These are phyloP conservation scores for Macrotrachela quadricornifera DNA, from an alignment of 1,140 invertebrate species.

Conservation along the genomic window DNA sequence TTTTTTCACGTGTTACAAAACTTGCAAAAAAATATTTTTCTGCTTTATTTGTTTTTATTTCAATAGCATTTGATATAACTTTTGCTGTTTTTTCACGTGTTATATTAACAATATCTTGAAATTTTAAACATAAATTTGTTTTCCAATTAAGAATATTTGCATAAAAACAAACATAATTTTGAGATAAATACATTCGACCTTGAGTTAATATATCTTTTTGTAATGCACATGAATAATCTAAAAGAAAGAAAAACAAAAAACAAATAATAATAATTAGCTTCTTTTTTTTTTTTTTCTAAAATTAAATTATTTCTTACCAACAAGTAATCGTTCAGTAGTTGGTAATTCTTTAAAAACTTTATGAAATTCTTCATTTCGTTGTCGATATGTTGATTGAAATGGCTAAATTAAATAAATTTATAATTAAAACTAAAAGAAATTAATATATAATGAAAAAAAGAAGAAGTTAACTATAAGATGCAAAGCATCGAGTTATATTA, in stretches of 20 bases:
- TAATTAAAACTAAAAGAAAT: too few species aligned
- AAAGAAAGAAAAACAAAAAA: conserved; percentile 39
- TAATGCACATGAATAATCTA: conserved; percentile 48
- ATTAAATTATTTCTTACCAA: too few species aligned
- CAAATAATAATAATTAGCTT: too few species aligned
- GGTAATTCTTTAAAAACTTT: conserved; percentile 68
- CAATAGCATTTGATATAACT: conserved; percentile 81
- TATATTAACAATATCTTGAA: conserved; percentile 68
- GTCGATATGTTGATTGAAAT: neutral
- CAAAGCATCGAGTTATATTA: too few species aligned
- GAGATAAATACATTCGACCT: conserved; percentile 68
- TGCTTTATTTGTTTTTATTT: conserved; percentile 23
- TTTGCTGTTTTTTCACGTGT: conserved; percentile 75
- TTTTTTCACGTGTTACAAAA: conserved; percentile 69
- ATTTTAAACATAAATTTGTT: conserved; percentile 44
- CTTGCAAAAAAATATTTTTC: conserved; percentile 76
- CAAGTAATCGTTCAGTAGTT: conserved; percentile 42
- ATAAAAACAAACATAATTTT: conserved; percentile 80
- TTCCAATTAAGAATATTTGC: conserved; percentile 87
- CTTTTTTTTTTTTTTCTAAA: too few species aligned
- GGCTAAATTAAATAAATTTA: too few species aligned
- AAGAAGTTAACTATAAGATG: too few species aligned
- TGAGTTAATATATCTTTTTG: conserved; percentile 78
- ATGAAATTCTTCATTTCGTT: conserved; percentile 65
- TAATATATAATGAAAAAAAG: too few species aligned